Conservation (phyloP, 2,888 invertebrate species). For the Ectemnius continuus region DNA sequence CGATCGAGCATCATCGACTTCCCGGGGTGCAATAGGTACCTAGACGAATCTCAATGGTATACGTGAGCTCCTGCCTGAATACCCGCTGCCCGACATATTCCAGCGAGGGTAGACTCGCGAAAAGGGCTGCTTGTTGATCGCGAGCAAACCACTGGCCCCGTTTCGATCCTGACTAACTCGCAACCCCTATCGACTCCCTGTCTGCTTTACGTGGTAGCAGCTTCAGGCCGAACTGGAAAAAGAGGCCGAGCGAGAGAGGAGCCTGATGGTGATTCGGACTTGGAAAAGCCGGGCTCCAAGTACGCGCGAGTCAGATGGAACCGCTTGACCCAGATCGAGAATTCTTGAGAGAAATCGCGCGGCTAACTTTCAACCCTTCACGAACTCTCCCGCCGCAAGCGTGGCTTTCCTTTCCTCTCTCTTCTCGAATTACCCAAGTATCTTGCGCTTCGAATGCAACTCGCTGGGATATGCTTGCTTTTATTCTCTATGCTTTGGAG, state of each 20-base stretch:
- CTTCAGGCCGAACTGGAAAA: neutral
- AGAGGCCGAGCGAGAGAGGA: neutral
- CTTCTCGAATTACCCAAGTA: neutral
- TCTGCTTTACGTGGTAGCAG: neutral
- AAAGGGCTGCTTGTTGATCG: neutral
- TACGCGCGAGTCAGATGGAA: slow-evolving; percentile 21
- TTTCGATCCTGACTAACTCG: neutral
- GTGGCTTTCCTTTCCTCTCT: slow-evolving; percentile 6
- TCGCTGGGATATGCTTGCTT: no score
- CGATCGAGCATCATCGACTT: neutral
- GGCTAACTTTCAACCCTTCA: neutral
- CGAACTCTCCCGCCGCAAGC: slow-evolving; percentile 6
- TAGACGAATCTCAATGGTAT: neutral
- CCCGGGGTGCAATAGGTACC: neutral
- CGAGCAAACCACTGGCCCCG: neutral
- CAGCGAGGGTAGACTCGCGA: neutral
- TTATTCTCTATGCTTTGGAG: neutral
- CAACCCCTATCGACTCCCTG: neutral
- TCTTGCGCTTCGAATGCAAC: no score
- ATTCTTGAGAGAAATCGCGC: slow-evolving; percentile 46
- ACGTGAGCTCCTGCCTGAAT: neutral
- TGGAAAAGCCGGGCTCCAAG: neutral
- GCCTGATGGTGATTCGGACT: neutral
- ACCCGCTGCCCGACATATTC: neutral
- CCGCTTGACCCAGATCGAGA: slow-evolving; percentile 55